Conservation (phyloP, 2,888 invertebrate genomes). For the Xylocampa areola region DNA sequence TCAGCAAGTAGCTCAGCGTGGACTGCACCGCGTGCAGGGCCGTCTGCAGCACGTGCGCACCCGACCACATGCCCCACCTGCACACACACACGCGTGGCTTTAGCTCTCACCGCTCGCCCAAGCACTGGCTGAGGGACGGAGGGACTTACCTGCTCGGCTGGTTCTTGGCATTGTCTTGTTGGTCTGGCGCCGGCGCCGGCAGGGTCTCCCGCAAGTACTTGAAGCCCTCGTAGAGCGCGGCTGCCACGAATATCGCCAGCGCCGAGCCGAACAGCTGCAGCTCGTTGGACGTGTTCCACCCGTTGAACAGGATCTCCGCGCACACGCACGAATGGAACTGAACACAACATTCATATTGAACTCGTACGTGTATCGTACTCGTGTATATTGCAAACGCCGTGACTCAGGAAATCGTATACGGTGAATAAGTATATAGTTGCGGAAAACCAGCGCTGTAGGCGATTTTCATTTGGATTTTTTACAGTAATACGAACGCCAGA, state of each 20-base stretch:
- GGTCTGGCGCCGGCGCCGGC: conserved; percentile 67
- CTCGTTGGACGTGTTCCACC: conserved; percentile 93
- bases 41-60: conserved; percentile 95
- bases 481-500: too few species aligned
- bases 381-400: too few species aligned
- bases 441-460: too few species aligned
- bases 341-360: conserved; percentile 67
- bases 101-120: too few species aligned
- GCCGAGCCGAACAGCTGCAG: conserved; percentile 96
- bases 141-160: conserved; percentile 17
- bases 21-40: conserved; percentile 96
- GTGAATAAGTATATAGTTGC: too few species aligned
- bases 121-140: too few species aligned
- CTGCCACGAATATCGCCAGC: conserved; percentile 96
- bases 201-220: conserved; percentile 93
- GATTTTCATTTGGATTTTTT: too few species aligned
- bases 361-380: too few species aligned
- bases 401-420: too few species aligned
- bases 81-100: too few species aligned
- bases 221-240: conserved; percentile 97
- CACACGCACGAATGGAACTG: conserved; percentile 94
- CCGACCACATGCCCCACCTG: conserved; percentile 80
- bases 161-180: conserved; percentile 82
- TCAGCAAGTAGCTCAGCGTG: conserved; percentile 96
- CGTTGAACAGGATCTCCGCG: conserved; percentile 94